phyloP scores from a whole-genome alignment of 1,140 invertebrate genomes.

The Heterodera carotae region DNA sequence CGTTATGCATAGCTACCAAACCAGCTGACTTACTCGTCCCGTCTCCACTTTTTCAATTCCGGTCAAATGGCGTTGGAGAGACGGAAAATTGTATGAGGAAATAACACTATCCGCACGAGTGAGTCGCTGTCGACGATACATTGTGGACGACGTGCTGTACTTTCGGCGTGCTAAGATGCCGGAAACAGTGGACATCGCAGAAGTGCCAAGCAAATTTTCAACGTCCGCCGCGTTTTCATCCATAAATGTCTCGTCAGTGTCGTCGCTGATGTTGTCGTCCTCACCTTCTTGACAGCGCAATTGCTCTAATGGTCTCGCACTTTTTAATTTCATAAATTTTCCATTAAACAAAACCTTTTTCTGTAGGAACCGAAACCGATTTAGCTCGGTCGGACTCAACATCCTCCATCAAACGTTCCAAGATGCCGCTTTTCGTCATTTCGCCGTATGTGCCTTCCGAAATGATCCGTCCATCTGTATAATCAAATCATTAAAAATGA shows the following conservation, averaged over 20 bases:
- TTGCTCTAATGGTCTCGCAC: no score
- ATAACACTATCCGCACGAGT: constrained; percentile 39
- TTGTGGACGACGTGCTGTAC: constrained; percentile 29
- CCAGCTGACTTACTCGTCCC: constrained; percentile 57
- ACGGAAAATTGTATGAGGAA: constrained; percentile 18
- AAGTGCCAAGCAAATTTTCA: constrained; percentile 55
- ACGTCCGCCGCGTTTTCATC: constrained; percentile 43
- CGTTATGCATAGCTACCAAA: no score
- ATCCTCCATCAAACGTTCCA: constrained; percentile 58
- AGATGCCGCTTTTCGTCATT: constrained; percentile 19
- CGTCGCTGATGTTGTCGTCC: constrained; percentile 37
- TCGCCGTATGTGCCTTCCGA: constrained; percentile 36
- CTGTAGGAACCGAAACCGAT: background rate
- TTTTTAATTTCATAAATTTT: background rate
- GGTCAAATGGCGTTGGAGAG: constrained; percentile 29
- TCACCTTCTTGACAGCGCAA: background rate
- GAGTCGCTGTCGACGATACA: constrained; percentile 38
- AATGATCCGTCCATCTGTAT: constrained; percentile 27
- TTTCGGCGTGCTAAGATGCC: constrained; percentile 50
- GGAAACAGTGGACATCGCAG: constrained; percentile 62
- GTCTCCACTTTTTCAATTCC: constrained; percentile 60
- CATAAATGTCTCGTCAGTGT: constrained; percentile 42
- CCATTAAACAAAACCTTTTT: background rate
- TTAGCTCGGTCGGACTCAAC: constrained; percentile 39
- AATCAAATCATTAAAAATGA: constrained; percentile 18